Conservation (phyloP, 1,140 invertebrate species). For the Drosophila chauvacae region DNA sequence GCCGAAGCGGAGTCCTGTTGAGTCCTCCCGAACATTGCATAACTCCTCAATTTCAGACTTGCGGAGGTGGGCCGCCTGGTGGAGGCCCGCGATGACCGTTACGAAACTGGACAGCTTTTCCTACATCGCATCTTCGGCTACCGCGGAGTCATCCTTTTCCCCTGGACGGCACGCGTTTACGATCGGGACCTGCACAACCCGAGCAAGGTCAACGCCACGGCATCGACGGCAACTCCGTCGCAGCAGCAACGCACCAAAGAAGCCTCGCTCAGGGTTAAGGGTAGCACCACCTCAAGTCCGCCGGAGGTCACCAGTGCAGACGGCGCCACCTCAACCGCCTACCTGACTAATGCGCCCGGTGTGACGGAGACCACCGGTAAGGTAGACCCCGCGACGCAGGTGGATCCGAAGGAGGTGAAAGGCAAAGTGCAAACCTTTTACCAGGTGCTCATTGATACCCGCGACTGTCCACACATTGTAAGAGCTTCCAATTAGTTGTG, state of each 20-base stretch:
- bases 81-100: conserved; percentile 94
- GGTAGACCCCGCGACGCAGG: conserved; percentile 34
- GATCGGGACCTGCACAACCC: conserved; percentile 92
- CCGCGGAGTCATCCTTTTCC: conserved; percentile 96
- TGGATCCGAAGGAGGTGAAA: conserved; percentile 93
- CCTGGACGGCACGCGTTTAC: conserved; percentile 97
- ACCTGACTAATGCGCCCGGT: background rate
- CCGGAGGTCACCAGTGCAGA: conserved; percentile 6
- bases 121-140: conserved; percentile 98
- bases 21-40: conserved; percentile 28
- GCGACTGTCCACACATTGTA: conserved; percentile 98
- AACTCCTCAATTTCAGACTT: conserved; percentile 82
- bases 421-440: conserved; percentile 97
- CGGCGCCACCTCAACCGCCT: conserved; percentile 20
- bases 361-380: conserved; percentile 31
- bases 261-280: conserved; percentile 71
- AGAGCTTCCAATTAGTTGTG: conserved; percentile 81
- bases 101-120: conserved; percentile 97
- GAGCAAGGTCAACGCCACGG: conserved; percentile 75
- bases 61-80: conserved; percentile 88
- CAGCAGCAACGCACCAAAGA: conserved; percentile 68
- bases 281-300: conserved; percentile 79
- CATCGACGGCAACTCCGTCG: conserved; percentile 53
- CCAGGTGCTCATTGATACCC: conserved; percentile 97
- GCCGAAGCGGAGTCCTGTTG: conserved; percentile 7